Conservation (phyloP, 2,113 vertebrate genomes). For the Spea multiplicata region DNA sequence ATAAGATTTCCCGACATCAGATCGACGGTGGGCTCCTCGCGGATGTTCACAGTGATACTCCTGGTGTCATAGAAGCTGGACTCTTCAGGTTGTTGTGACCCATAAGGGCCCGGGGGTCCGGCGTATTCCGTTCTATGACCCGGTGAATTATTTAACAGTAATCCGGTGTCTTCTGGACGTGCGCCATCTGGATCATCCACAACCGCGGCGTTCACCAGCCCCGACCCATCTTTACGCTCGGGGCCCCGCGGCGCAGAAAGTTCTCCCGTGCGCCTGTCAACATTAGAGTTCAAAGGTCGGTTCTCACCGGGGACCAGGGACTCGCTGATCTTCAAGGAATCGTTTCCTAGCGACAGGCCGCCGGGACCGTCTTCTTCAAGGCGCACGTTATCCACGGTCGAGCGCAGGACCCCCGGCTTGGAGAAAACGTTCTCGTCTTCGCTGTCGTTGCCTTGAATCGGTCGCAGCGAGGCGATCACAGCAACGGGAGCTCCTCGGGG, state of each 20-base stretch:
- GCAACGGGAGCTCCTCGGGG: not conserved
- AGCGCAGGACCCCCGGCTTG: constrained; percentile 25
- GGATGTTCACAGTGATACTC: not conserved
- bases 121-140: not conserved
- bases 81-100: not conserved
- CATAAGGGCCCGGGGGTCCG: not conserved
- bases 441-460: not conserved
- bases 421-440: not conserved
- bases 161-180: constrained; percentile 2
- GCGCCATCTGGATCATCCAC: not conserved
- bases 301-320: not conserved
- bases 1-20: not conserved
- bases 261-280: not conserved
- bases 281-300: not conserved
- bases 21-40: not conserved
- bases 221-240: not conserved
- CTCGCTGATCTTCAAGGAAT: not conserved
- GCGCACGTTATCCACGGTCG: not conserved
- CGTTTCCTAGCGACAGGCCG: not conserved
- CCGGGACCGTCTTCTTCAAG: not conserved
- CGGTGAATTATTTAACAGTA: not conserved
- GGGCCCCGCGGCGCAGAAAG: too few relatives aligned
- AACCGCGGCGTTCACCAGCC: not conserved
- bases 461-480: not conserved
- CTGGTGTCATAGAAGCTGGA: not conserved